These are phyloP conservation scores for Triops cancriformis DNA, from an alignment of 1,140 invertebrate species.

Conservation along the genomic window DNA sequence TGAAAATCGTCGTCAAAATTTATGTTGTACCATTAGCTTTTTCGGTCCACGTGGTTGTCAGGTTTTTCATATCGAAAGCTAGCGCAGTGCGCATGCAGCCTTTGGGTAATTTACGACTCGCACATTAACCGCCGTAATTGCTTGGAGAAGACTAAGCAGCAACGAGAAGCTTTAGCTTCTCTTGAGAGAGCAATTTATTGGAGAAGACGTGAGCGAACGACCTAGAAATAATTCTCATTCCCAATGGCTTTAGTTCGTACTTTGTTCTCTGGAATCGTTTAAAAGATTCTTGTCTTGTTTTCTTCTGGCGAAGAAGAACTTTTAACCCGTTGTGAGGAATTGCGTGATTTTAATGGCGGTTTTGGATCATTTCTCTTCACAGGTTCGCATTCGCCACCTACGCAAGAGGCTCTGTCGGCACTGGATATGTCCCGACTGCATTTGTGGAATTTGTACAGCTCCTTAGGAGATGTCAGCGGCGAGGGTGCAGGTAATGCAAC, in stretches of 20 bases:
- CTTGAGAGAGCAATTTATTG: neutral
- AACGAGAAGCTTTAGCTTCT: neutral
- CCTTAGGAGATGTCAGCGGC: conserved; percentile 44
- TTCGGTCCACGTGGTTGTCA: conserved; percentile 12
- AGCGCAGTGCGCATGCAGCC: conserved; percentile 6
- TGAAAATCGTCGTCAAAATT: conserved; percentile 14
- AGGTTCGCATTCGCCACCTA: conserved; percentile 40
- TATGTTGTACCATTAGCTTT: conserved; percentile 12
- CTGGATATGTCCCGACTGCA: conserved; percentile 65
- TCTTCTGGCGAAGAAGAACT: neutral
- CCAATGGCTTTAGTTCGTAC: neutral
- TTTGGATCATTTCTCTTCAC: neutral
- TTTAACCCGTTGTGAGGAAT: neutral
- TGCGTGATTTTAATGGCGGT: conserved; percentile 2
- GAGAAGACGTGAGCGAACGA: neutral
- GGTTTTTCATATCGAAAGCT: conserved; percentile 14
- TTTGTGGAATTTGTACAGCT: conserved; percentile 72
- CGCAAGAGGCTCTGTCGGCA: conserved; percentile 49
- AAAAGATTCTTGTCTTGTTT: neutral
- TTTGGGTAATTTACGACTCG: conserved; percentile 13
- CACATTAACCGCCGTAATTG: conserved; percentile 13
- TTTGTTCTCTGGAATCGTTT: neutral
- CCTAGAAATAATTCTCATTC: neutral
- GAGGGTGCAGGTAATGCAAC: conserved; percentile 21
- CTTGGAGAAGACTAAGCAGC: neutral